Conservation (phyloP, 2,888 invertebrate species). For the Rapana venosa region DNA sequence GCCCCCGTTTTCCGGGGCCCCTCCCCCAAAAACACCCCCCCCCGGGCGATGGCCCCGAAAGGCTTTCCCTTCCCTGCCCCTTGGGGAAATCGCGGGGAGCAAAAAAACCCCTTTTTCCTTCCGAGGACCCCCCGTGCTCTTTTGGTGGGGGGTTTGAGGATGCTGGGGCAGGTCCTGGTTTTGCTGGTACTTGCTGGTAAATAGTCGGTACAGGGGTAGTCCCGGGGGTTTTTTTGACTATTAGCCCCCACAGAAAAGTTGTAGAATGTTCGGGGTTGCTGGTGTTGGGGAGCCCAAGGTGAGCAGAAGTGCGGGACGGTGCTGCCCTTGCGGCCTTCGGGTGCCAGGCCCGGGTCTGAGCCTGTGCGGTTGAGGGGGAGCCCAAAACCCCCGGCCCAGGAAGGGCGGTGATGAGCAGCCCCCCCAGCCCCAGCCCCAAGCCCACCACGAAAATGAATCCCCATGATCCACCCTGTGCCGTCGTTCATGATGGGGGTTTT, state of each 20-base stretch:
- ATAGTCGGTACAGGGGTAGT: slow-evolving; percentile 57
- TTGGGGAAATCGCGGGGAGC: slow-evolving; percentile 79
- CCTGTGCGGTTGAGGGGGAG: slow-evolving; percentile 41
- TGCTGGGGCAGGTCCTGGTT: slow-evolving; percentile 64
- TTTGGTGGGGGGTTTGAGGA: slow-evolving; percentile 56
- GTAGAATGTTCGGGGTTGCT: slow-evolving; percentile 78
- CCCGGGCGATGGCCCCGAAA: too few species aligned
- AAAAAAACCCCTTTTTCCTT: slow-evolving; percentile 83
- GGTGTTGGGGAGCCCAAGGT: slow-evolving; percentile 64
- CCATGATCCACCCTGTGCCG: slow-evolving; percentile 51
- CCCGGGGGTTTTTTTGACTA: slow-evolving; percentile 62
- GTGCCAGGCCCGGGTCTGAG: slow-evolving; percentile 47
- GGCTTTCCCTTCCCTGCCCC: slow-evolving; percentile 58
- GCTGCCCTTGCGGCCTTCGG: slow-evolving; percentile 52
- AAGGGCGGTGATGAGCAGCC: slow-evolving; percentile 58
- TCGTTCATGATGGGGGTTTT: slow-evolving; percentile 62
- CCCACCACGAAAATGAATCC: slow-evolving; percentile 65
- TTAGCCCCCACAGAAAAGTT: slow-evolving; percentile 28
- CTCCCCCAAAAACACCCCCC: too few species aligned
- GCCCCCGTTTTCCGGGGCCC: too few species aligned
- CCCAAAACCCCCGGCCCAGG: slow-evolving; percentile 61
- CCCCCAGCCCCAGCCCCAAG: slow-evolving; percentile 53
- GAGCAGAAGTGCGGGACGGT: slow-evolving; percentile 62
- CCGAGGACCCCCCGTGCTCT: slow-evolving; percentile 75
- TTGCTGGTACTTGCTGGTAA: slow-evolving; percentile 56